Conservation (phyloP, 2,113 vertebrate species). For the Microtus pennsylvanicus region DNA sequence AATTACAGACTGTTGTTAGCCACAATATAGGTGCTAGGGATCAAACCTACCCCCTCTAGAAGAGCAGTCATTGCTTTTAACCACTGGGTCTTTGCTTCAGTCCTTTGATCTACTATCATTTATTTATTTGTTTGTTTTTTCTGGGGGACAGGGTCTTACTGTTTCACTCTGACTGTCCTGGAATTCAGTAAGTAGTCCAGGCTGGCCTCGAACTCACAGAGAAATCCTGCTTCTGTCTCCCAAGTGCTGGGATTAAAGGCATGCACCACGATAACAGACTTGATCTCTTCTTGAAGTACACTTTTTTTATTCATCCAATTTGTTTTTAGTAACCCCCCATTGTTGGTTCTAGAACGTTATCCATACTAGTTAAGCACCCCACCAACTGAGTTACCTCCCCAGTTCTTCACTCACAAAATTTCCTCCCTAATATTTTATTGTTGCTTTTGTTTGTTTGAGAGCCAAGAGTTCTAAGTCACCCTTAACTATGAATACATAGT, state of each 20-base stretch:
- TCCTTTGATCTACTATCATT: background rate
- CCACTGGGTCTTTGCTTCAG: background rate
- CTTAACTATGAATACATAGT: background rate
- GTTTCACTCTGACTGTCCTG: background rate
- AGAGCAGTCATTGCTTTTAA: background rate
- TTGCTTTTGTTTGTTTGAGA: background rate
- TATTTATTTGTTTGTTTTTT: background rate
- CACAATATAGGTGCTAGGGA: too few relatives aligned
- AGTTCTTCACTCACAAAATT: background rate
- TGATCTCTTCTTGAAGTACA: background rate
- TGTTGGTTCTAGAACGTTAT: background rate
- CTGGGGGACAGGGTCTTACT: background rate
- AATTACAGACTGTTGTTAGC: background rate
- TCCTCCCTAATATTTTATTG: background rate
- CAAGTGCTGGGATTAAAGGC: background rate
- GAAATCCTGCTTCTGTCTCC: background rate
- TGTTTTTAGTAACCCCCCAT: background rate
- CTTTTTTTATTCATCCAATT: background rate
- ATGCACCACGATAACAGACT: background rate
- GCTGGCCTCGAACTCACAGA: background rate
- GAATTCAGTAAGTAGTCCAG: background rate
- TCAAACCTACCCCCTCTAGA: background rate
- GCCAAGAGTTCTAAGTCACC: background rate
- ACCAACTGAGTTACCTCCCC: background rate
- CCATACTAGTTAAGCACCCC: background rate